These are phyloP conservation scores for Drosophila quinaria DNA, from an alignment of 2,888 invertebrate species.

Conservation along the genomic window DNA sequence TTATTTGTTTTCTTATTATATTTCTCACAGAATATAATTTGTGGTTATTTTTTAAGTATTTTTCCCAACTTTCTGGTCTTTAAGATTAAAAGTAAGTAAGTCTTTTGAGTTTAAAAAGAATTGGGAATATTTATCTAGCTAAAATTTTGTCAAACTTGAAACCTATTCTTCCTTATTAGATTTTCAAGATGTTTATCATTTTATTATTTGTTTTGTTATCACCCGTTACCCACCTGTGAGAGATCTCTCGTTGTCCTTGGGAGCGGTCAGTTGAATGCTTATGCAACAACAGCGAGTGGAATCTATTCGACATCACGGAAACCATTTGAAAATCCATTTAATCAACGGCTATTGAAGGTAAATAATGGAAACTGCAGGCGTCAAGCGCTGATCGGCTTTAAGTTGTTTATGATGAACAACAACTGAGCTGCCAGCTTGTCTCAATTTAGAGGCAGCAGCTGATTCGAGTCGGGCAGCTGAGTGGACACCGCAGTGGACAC, in stretches of 20 bases:
- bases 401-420: constrained; percentile 62
- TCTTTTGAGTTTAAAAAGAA: neutral
- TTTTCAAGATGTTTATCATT: neutral
- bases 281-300: constrained; percentile 50
- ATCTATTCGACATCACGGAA: constrained; percentile 63
- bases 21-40: too few relatives aligned
- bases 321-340: constrained; percentile 59
- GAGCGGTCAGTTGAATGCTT: constrained; percentile 37
- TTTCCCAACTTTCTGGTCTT: neutral
- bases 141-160: neutral
- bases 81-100: neutral
- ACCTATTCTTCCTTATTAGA: neutral
- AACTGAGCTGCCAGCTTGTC: constrained; percentile 25
- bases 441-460: constrained; percentile 5
- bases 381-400: constrained; percentile 18
- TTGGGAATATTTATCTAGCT: neutral
- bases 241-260: constrained; percentile 42
- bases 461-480: constrained; percentile 3
- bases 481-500: neutral
- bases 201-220: constrained; percentile 15
- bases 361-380: constrained; percentile 66
- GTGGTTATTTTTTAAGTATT: too few relatives aligned
- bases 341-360: constrained; percentile 62
- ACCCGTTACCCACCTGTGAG: constrained; percentile 5
- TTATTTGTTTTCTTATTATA: too few relatives aligned